Conservation (phyloP, 1,140 invertebrate genomes). For the Bombus balteatus region DNA sequence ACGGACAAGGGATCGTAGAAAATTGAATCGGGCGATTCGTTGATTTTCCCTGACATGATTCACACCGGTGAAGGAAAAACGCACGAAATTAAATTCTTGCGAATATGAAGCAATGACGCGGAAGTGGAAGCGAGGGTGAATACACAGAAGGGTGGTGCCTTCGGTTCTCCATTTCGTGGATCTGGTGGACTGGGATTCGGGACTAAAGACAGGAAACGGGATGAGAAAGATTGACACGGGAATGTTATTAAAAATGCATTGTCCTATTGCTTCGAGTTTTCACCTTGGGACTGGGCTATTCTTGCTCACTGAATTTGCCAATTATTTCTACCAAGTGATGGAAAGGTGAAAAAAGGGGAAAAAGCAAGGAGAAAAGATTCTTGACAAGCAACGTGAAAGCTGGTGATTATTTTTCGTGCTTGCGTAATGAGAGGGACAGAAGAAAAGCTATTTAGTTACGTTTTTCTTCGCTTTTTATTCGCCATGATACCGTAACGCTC, state of each 20-base stretch:
- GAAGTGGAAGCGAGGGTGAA: not conserved
- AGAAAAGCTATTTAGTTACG: not conserved
- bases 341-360: not conserved
- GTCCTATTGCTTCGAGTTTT: not conserved
- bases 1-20: constrained; percentile 1
- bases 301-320: not conserved
- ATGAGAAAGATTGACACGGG: constrained; percentile 32
- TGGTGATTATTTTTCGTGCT: not conserved
- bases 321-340: not conserved
- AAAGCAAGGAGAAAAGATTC: not conserved
- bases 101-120: constrained; percentile 44
- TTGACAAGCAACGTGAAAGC: not conserved
- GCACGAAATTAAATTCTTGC: constrained; percentile 71
- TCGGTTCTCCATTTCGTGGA: not conserved
- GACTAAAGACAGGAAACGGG: constrained; percentile 3
- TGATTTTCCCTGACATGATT: constrained; percentile 37
- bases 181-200: not conserved
- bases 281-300: not conserved
- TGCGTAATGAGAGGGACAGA: not conserved
- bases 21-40: constrained; percentile 27
- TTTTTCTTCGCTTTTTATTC: not conserved
- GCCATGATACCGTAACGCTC: too few relatives aligned
- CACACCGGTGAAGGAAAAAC: constrained; percentile 34
- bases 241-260: constrained; percentile 49
- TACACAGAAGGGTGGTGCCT: not conserved